Percentiles rank a stretch among this genome's conserved stretches.
Evolutionary conservation across 2,113 vertebrate species (phyloP).

Genomic region (Puntigrus tetrazona): DNA sequence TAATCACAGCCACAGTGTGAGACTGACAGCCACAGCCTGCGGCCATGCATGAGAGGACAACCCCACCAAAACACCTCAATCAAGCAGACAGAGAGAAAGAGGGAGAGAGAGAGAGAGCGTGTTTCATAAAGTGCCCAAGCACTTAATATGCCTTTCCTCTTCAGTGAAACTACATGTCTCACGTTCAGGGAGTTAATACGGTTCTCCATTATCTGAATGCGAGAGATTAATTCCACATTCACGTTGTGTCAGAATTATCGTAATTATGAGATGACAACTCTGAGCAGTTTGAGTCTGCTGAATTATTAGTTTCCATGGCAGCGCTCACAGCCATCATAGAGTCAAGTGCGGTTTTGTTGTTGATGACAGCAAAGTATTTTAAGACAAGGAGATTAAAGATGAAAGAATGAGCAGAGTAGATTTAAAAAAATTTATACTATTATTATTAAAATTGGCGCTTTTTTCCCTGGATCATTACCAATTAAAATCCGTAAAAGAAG

Average conservation of each 20-base stretch:
- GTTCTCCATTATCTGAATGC: neutral
- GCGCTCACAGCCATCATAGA: neutral
- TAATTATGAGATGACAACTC: neutral
- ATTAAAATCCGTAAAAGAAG: neutral
- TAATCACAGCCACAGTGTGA: slow-evolving; percentile 40
- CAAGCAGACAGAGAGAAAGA: slow-evolving; percentile 4
- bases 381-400: neutral
- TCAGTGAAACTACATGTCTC: neutral
- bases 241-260: neutral
- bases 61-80: slow-evolving; percentile 37
- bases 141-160: neutral
- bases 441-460: neutral
- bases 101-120: neutral
- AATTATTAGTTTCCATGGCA: neutral
- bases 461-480: neutral
- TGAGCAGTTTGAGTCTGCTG: neutral
- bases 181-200: neutral
- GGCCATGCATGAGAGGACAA: slow-evolving; percentile 32
- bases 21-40: slow-evolving; percentile 35
- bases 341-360: neutral
- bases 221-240: neutral
- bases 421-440: neutral
- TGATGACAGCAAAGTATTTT: neutral
- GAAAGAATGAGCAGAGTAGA: neutral
- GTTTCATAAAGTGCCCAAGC: neutral